phyloP scores from a whole-genome alignment of 2,797 vertebrate genomes.

The Astyanax mexicanus region DNA sequence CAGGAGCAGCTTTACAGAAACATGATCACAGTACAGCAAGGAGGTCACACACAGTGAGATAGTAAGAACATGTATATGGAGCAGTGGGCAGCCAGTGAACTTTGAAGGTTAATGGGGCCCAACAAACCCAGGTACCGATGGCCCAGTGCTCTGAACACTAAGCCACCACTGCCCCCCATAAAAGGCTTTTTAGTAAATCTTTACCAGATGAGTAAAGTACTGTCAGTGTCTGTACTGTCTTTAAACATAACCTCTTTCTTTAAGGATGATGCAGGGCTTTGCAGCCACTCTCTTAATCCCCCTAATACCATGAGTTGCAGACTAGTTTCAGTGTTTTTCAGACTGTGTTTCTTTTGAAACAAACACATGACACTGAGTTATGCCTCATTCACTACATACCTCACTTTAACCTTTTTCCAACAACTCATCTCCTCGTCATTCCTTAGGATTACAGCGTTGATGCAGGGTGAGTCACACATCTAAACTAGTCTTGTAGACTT shows the following conservation, averaged over 20 bases:
- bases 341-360: background rate
- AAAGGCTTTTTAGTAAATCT: no score
- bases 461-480: constrained; percentile 10
- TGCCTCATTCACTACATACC: background rate
- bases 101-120: no score
- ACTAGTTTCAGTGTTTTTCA: constrained; percentile 29
- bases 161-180: no score
- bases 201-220: background rate
- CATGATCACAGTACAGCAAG: no score
- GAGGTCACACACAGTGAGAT: no score
- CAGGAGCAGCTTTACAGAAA: no score
- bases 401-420: constrained; percentile 13
- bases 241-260: background rate
- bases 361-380: constrained; percentile 11
- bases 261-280: background rate
- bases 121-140: no score
- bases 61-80: no score
- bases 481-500: no score
- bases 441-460: constrained; percentile 19
- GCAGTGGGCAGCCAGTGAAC: no score
- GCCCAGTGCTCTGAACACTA: no score
- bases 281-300: constrained; percentile 12
- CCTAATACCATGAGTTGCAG: background rate
- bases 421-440: constrained; percentile 4
- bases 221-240: background rate